These are phyloP conservation scores for Drosophila aff. DNA, from an alignment of 1,140 invertebrate genomes.

Conservation along the genomic window DNA sequence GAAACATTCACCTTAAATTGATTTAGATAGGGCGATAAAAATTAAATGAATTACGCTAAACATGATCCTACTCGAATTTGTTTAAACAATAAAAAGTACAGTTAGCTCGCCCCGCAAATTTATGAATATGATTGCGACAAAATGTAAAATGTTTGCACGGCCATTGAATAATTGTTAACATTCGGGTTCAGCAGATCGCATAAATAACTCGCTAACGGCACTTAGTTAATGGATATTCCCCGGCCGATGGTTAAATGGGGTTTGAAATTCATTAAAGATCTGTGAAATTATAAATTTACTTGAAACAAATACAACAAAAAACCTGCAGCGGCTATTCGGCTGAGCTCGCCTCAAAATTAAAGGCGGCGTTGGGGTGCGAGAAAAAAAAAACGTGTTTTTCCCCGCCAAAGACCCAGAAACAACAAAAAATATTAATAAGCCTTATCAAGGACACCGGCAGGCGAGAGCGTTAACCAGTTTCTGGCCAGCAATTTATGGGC, in stretches of 20 bases:
- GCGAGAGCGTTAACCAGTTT: slow-evolving; percentile 68
- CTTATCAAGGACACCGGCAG: slow-evolving; percentile 70
- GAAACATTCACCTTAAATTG: slow-evolving; percentile 47
- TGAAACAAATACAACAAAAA: slow-evolving; percentile 26
- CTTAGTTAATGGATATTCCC: slow-evolving; percentile 46
- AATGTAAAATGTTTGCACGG: slow-evolving; percentile 33
- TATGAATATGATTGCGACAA: slow-evolving; percentile 39
- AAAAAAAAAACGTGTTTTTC: slow-evolving; percentile 68
- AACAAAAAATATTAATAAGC: slow-evolving; percentile 69
- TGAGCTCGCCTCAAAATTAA: slow-evolving; percentile 25
- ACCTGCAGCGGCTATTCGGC: slow-evolving; percentile 11
- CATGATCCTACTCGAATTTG: slow-evolving; percentile 20
- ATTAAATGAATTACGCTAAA: slow-evolving; percentile 16
- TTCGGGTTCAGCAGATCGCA: slow-evolving; percentile 16
- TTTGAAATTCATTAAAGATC: slow-evolving; percentile 47
- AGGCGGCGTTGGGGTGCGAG: slow-evolving; percentile 34
- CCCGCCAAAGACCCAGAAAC: slow-evolving; percentile 28
- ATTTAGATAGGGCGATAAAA: slow-evolving; percentile 14
- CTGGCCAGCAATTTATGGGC: slow-evolving; percentile 63
- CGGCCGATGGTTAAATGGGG: slow-evolving; percentile 30
- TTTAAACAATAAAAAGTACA: slow-evolving; percentile 33
- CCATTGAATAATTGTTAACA: slow-evolving; percentile 31
- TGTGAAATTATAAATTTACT: slow-evolving; percentile 34
- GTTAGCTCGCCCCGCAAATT: slow-evolving; percentile 28
- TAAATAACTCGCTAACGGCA: slow-evolving; percentile 43